Percentiles rank a stretch among this genome's conserved stretches.
Evolutionary conservation across 2,113 vertebrate species (phyloP).

Genomic region (Falcunculus frontatus): DNA sequence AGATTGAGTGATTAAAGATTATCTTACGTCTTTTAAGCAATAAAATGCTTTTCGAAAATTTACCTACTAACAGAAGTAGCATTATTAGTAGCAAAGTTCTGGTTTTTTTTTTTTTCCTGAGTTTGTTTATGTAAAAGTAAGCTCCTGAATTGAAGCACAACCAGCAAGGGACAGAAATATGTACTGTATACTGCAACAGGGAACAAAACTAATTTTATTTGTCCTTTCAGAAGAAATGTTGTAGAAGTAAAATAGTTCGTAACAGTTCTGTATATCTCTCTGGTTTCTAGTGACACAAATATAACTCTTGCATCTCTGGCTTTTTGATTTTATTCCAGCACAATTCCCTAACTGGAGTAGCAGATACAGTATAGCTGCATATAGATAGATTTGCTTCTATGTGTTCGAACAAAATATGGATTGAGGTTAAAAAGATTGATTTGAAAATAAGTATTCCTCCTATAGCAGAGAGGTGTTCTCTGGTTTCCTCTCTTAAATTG

Average conservation of each 20-base stretch:
- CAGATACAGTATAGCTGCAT: neutral
- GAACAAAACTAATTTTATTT: neutral
- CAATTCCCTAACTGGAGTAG: neutral
- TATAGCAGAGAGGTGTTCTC: neutral
- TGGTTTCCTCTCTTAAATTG: neutral
- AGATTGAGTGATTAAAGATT: neutral
- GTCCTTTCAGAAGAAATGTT: neutral
- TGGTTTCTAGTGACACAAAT: neutral
- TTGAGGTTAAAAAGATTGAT: neutral
- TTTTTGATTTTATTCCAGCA: neutral
- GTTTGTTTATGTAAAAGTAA: neutral
- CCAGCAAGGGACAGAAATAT: neutral
- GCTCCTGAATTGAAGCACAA: neutral
- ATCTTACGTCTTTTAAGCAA: neutral
- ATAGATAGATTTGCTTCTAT: neutral
- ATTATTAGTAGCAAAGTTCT: neutral
- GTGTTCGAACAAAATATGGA: neutral
- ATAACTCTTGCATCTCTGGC: neutral
- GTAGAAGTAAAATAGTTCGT: neutral
- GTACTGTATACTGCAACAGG: neutral
- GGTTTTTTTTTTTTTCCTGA: neutral
- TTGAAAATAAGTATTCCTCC: neutral
- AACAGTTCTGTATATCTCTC: neutral
- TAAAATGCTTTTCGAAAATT: neutral
- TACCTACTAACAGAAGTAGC: neutral